Evolutionary conservation across 1,140 invertebrate species (phyloP), one percentile per base, ranked within the genome.

Genomic region (Tetramorium alpestre): DNA sequence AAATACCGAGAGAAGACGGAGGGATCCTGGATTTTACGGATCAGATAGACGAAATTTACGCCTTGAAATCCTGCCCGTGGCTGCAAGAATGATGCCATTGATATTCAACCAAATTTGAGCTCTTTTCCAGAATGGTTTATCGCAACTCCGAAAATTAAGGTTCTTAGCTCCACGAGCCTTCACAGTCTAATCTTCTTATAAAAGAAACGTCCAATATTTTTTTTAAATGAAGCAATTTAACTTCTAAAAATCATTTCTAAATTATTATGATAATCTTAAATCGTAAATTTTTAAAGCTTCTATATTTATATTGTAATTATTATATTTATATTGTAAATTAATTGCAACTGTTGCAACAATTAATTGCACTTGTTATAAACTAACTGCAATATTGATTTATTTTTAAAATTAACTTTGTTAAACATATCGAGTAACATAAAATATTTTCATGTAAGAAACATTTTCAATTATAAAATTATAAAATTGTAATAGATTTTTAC

Each of bases 1-100:
- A 89, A 47, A 69, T 47, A 44, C n/a, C 22, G 49, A 73, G 72
- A 64, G 44, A 44, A 77, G 54, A n/a, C 47, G 49, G 33, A 58
- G 54, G 22, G 51, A 88, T 51, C 51, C 56, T 58, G 86, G 70
- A 73, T 88, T 90, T 90, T 87, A 81, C 69, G 62, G 86, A 89
- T 89, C 75, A 75, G 89, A 67, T 75, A 85, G 89, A 64, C 54
- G 58, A 85, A 91, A 90, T 91, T 90, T 90, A 90, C 76, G 77
- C 82, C 25, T 64, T n/a, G 60, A 62, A 88, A 89, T 89, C 58
- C 16, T 38, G 54, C 64, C 28, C 13, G 51, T 56, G 51, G 41
- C 47, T 47, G 62, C 72, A 7, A 65, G 41, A 22, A 82, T 65
- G 78, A 90, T 87, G 70, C 25, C 77, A 58, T 54, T 72, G 78